phyloP scores from a whole-genome alignment of 2,797 vertebrate species.

The Fistularia commersonii region DNA sequence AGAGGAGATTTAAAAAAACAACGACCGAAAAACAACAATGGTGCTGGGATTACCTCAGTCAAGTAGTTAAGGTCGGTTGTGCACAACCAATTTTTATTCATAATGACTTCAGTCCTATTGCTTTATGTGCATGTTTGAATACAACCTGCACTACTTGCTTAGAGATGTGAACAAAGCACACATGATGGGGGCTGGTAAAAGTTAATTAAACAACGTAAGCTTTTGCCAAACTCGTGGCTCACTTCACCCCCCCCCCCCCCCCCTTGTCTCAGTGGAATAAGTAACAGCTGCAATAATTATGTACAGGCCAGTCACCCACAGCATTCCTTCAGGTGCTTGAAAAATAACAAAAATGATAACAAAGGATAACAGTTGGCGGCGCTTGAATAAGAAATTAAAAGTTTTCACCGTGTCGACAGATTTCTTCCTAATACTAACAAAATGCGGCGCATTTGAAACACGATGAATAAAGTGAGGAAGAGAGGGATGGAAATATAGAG shows the following conservation, averaged over 20 bases:
- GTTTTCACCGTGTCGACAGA: constrained; percentile 1
- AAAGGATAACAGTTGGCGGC: not conserved
- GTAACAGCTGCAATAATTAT: constrained; percentile 65
- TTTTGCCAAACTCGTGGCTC: constrained; percentile 58
- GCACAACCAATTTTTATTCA: constrained; percentile 44
- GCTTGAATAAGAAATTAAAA: constrained; percentile 12
- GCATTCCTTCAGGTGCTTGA: constrained; percentile 64
- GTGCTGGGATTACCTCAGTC: constrained; percentile 47
- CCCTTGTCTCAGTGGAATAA: constrained; percentile 67
- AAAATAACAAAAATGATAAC: constrained; percentile 42
- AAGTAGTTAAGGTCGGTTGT: constrained; percentile 51
- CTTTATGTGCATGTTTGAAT: constrained; percentile 19
- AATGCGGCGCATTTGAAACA: constrained; percentile 23
- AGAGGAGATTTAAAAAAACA: constrained; percentile 9
- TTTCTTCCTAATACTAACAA: not conserved
- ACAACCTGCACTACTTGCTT: constrained; percentile 26
- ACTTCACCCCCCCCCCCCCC: constrained; percentile 52
- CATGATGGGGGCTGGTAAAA: constrained; percentile 57
- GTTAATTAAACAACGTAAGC: constrained; percentile 73
- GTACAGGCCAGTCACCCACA: constrained; percentile 38
- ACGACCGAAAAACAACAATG: constrained; percentile 6
- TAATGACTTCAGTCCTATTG: constrained; percentile 46
- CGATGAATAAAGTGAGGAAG: constrained; percentile 53
- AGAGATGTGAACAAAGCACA: constrained; percentile 41
- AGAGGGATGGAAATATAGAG: constrained; percentile 64